These are phyloP conservation scores for Heliothis virescens DNA, from an alignment of 1,140 invertebrate genomes.

Conservation along the genomic window DNA sequence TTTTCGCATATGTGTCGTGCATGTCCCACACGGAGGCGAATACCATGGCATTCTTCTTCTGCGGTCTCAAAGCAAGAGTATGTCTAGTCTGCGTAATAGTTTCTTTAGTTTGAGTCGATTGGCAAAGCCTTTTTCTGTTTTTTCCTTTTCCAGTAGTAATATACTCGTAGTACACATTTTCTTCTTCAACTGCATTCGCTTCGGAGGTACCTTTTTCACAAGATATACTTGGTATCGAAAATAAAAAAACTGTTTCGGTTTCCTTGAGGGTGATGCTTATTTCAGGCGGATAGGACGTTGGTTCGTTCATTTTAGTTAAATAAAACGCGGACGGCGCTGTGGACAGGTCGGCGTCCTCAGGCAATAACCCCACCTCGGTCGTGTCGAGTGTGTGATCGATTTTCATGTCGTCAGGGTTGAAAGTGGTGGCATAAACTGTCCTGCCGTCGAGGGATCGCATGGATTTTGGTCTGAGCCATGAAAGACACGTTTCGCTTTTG, in stretches of 20 bases:
- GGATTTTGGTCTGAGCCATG: slow-evolving; percentile 59
- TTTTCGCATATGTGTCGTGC: slow-evolving; percentile 88
- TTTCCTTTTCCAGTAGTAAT: slow-evolving; percentile 88
- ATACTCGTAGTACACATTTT: slow-evolving; percentile 89
- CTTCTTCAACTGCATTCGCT: slow-evolving; percentile 85
- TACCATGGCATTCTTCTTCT: slow-evolving; percentile 86
- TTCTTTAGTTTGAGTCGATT: slow-evolving; percentile 89
- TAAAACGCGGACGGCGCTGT: slow-evolving; percentile 85
- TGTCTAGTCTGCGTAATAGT: slow-evolving; percentile 87
- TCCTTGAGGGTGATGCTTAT: slow-evolving; percentile 89
- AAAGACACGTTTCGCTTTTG: slow-evolving; percentile 64
- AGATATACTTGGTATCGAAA: slow-evolving; percentile 88
- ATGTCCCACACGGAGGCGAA: slow-evolving; percentile 92
- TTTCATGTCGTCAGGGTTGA: slow-evolving; percentile 82
- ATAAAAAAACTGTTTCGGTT: slow-evolving; percentile 88
- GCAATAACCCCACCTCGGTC: slow-evolving; percentile 67
- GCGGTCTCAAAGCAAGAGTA: slow-evolving; percentile 86
- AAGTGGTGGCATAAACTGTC: slow-evolving; percentile 79
- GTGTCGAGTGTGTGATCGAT: slow-evolving; percentile 82
- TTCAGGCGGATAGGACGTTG: slow-evolving; percentile 79
- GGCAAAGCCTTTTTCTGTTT: slow-evolving; percentile 87
- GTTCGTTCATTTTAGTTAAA: slow-evolving; percentile 74
- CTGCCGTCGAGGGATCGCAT: slow-evolving; percentile 59
- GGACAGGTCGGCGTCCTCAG: slow-evolving; percentile 66
- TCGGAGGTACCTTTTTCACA: slow-evolving; percentile 87